These are phyloP conservation scores for Myiopsitta monachus DNA, from an alignment of 2,113 vertebrate species.

Conservation along the genomic window DNA sequence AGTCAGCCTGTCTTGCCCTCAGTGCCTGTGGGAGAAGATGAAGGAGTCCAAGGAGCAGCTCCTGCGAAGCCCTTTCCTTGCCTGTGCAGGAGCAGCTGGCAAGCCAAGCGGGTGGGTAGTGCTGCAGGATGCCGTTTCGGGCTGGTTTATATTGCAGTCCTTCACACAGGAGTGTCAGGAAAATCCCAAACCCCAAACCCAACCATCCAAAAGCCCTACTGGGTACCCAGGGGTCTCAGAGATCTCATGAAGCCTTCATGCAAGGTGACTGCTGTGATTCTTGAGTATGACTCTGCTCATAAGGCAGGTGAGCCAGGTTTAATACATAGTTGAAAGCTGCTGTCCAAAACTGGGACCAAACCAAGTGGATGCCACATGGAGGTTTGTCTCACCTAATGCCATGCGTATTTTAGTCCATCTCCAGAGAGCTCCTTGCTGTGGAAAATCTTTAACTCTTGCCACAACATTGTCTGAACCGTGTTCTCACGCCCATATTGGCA, in stretches of 20 bases:
- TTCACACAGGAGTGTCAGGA: not conserved
- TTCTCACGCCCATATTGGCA: not conserved
- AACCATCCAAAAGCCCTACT: too few species aligned
- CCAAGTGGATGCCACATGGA: not conserved
- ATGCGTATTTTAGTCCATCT: not conserved
- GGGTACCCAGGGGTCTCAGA: not conserved
- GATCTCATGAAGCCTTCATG: not conserved
- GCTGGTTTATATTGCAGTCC: not conserved
- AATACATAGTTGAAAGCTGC: not conserved
- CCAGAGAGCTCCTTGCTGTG: not conserved
- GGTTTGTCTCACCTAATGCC: not conserved
- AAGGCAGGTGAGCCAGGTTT: not conserved
- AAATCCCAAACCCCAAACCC: not conserved
- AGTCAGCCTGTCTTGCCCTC: not conserved
- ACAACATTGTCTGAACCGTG: not conserved
- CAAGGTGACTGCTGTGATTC: not conserved
- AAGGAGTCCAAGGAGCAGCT: not conserved
- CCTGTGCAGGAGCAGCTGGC: not conserved
- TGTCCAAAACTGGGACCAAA: not conserved
- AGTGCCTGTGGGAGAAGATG: too few species aligned
- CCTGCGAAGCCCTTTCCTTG: not conserved
- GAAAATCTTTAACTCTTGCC: not conserved
- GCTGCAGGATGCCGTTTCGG: not conserved
- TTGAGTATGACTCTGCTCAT: not conserved
- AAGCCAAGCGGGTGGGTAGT: not conserved